These are phyloP conservation scores for Alauda arvensis DNA, from an alignment of 2,797 vertebrate species.

Conservation along the genomic window DNA sequence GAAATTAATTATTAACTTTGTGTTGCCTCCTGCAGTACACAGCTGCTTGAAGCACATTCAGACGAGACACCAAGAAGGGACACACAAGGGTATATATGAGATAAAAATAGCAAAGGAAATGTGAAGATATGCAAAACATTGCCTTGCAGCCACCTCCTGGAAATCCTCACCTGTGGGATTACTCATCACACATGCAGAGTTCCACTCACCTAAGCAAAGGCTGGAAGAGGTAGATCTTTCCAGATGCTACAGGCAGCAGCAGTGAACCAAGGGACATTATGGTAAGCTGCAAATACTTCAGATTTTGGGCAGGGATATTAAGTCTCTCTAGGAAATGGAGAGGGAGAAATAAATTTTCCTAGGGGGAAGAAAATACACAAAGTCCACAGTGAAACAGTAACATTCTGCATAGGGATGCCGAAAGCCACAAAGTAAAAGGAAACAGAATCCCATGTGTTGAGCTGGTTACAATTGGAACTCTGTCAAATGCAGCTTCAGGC, in stretches of 20 bases:
- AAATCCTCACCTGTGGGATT: not conserved
- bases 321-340: not conserved
- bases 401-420: not conserved
- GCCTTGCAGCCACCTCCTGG: not conserved
- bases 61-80: not conserved
- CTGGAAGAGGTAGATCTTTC: not conserved
- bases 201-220: not conserved
- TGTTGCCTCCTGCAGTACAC: not conserved
- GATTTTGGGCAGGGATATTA: not conserved
- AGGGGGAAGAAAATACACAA: not conserved
- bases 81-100: not conserved
- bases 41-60: not conserved
- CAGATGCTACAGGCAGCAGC: not conserved
- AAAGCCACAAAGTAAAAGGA: not conserved
- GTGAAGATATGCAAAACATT: not conserved
- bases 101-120: not conserved
- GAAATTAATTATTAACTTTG: not conserved
- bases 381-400: not conserved
- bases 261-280: not conserved
- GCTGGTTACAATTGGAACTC: not conserved
- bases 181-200: not conserved
- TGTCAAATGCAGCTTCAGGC: conserved; percentile 10
- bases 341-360: not conserved
- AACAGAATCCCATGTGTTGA: not conserved
- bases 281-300: not conserved